Evolutionary conservation across 2,888 invertebrate species (phyloP).

Genomic region (Drosophila flavopinicola): DNA sequence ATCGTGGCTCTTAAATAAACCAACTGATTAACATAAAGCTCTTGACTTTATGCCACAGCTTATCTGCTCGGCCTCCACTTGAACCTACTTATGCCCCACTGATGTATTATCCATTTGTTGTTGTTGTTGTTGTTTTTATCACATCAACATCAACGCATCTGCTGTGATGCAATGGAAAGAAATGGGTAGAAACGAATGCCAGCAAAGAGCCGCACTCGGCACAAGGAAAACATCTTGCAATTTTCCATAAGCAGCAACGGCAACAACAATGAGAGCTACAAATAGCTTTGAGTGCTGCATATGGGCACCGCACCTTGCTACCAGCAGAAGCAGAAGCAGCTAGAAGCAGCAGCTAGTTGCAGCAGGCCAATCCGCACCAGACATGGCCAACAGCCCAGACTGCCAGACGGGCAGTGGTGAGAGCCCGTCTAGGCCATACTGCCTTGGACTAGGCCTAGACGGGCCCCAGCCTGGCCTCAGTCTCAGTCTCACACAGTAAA

Average conservation of each 20-base stretch:
- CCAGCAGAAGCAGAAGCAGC: constrained; percentile 55
- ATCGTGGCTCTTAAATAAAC: constrained; percentile 12
- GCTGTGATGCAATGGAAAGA: constrained; percentile 66
- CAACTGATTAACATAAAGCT: constrained; percentile 33
- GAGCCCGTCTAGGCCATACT: constrained; percentile 53
- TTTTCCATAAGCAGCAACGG: constrained; percentile 74
- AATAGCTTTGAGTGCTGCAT: constrained; percentile 75
- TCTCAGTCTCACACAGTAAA: constrained; percentile 3
- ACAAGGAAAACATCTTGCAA: constrained; percentile 74
- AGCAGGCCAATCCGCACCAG: constrained; percentile 69
- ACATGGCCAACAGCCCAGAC: constrained; percentile 70
- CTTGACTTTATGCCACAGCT: constrained; percentile 24
- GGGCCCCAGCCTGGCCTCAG: constrained; percentile 29
- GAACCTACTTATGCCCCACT: constrained; percentile 25
- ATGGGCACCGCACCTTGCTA: constrained; percentile 78
- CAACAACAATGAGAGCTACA: constrained; percentile 66
- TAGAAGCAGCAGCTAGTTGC: constrained; percentile 15
- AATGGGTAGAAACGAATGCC: constrained; percentile 35
- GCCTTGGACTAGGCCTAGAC: constrained; percentile 61
- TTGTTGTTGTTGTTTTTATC: constrained; percentile 49
- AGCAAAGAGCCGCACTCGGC: constrained; percentile 25
- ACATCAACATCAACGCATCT: constrained; percentile 34
- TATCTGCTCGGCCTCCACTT: constrained; percentile 32
- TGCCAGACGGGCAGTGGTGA: constrained; percentile 69
- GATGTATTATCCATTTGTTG: constrained; percentile 37